A percentile compares a stretch with the other conserved stretches of the same genome.
These are phyloP conservation scores for Diarsia mendica DNA, from an alignment of 2,888 invertebrate species.

Conservation along the genomic window DNA sequence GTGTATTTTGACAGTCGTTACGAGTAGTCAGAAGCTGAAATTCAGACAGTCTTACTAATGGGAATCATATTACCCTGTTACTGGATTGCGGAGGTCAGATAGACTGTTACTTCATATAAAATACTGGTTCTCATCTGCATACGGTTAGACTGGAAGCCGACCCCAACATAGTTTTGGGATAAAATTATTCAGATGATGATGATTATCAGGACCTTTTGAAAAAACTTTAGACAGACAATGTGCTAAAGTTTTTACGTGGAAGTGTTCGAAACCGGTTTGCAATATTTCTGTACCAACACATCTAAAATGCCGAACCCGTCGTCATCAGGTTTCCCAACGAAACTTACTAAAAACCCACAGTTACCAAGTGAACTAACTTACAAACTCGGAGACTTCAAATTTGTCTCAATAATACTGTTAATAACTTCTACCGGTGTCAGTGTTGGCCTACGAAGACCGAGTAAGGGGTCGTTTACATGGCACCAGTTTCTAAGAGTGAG, in stretches of 20 bases:
- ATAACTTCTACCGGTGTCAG: conserved; percentile 72
- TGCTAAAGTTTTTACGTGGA: background rate
- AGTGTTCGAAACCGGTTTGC: background rate
- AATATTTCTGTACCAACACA: background rate
- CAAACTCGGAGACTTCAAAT: conserved; percentile 63
- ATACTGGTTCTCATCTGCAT: no score
- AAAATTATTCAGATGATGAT: no score
- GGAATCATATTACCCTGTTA: no score
- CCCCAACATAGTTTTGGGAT: no score
- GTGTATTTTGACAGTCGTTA: no score
- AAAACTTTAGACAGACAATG: background rate
- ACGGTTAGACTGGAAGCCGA: no score
- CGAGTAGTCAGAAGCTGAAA: no score
- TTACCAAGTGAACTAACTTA: conserved; percentile 41
- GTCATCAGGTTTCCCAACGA: conserved; percentile 33
- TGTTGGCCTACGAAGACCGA: conserved; percentile 68
- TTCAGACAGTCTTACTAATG: no score
- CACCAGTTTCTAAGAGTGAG: background rate
- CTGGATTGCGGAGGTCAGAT: no score
- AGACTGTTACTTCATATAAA: no score
- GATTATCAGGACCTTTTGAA: no score
- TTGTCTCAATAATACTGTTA: conserved; percentile 76
- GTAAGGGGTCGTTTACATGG: conserved; percentile 18
- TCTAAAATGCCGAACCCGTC: background rate
- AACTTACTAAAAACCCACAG: conserved; percentile 41